Percentiles rank a stretch among this genome's conserved stretches.
Conservation (phyloP, 2,888 invertebrate species). For the Electrophaes corylata region DNA sequence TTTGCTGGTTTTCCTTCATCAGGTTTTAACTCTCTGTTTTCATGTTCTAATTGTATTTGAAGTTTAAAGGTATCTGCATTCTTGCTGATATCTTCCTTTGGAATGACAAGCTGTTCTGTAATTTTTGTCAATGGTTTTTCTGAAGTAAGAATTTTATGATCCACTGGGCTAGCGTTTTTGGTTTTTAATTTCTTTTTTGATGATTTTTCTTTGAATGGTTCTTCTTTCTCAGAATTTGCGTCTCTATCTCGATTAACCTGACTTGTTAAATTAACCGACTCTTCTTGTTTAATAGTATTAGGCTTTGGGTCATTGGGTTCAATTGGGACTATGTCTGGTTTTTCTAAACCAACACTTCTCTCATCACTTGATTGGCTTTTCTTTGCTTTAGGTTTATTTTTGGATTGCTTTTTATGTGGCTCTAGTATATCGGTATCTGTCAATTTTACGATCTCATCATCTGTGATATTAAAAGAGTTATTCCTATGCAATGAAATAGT, state of each 20-base stretch:
- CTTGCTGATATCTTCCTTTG: neutral
- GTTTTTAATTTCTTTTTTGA: neutral
- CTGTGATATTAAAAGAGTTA: neutral
- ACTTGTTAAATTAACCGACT: neutral
- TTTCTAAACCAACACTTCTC: neutral
- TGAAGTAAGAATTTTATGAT: neutral
- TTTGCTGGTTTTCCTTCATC: conserved; percentile 1
- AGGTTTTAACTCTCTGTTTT: neutral
- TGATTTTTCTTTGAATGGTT: neutral
- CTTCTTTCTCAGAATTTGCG: neutral
- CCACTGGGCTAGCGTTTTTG: neutral
- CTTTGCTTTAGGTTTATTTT: conserved; percentile 11
- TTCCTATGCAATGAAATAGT: neutral
- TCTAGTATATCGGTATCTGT: neutral
- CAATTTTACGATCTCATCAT: neutral
- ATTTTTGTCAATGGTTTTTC: neutral
- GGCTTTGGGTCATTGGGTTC: neutral
- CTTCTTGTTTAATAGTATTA: neutral
- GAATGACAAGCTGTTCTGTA: neutral
- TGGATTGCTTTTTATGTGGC: neutral
- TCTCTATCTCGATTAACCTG: neutral
- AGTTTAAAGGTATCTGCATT: neutral
- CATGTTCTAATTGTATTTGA: neutral
- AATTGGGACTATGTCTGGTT: neutral
- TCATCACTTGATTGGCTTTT: neutral